A percentile compares a stretch with the other conserved stretches of the same genome.
Conservation (phyloP, 2,888 invertebrate species). For the Belgica antarctica region DNA sequence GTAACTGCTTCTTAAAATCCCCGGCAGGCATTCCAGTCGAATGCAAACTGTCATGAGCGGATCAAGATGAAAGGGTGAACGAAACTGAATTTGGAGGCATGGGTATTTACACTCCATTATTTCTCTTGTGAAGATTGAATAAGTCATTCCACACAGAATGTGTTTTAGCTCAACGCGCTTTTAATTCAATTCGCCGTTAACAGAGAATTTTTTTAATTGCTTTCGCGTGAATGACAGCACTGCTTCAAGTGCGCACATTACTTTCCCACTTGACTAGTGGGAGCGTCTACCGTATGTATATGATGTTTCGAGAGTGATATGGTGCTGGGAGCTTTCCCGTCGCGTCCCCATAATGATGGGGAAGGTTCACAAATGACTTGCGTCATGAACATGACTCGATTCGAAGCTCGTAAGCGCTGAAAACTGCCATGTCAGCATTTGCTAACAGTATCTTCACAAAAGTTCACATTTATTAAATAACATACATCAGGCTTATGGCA, state of each 20-base stretch:
- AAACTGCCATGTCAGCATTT: too few species aligned
- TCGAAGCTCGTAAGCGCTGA: too few species aligned
- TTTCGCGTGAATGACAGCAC: conserved; percentile 28
- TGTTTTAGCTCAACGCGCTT: conserved; percentile 27
- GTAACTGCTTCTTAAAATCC: neutral
- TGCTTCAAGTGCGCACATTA: conserved; percentile 24
- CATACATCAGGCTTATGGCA: conserved; percentile 37
- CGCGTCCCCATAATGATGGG: neutral
- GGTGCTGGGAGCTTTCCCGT: neutral
- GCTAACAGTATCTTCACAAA: too few species aligned
- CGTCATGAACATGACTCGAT: too few species aligned
- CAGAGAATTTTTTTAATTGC: conserved; percentile 31
- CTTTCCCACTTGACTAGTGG: conserved; percentile 37
- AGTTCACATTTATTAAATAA: conserved; percentile 36
- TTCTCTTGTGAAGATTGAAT: conserved; percentile 21
- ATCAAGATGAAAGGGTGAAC: conserved; percentile 4
- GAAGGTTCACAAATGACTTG: too few species aligned
- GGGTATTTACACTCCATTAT: conserved; percentile 2
- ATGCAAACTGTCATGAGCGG: neutral
- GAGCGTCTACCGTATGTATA: neutral
- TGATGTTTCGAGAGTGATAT: neutral
- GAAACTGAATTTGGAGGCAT: neutral
- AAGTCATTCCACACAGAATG: conserved; percentile 37
- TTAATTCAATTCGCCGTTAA: conserved; percentile 11
- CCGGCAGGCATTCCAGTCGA: neutral